Conservation (phyloP, 2,113 vertebrate species). For the Procavia capensis region DNA sequence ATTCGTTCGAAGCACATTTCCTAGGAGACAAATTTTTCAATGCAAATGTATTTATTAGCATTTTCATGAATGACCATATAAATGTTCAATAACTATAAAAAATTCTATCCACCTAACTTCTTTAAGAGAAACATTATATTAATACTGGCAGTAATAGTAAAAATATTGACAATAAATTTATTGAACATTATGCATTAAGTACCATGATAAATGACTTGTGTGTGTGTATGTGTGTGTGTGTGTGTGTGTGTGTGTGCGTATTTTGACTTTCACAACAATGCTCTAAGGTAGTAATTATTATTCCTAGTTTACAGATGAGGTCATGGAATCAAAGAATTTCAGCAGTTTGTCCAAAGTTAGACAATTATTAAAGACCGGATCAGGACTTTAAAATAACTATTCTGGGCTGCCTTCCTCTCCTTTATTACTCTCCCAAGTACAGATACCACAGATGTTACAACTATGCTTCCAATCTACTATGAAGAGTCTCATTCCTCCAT, state of each 20-base stretch:
- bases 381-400: conserved; percentile 23
- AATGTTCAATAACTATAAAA: background rate
- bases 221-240: background rate
- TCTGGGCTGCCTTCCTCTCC: background rate
- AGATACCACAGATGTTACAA: background rate
- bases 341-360: background rate
- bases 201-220: background rate
- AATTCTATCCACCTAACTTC: conserved; percentile 10
- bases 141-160: no score
- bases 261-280: background rate
- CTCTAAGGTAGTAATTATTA: background rate
- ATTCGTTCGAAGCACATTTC: background rate
- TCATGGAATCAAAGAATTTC: background rate
- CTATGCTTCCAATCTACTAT: background rate
- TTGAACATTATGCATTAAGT: background rate
- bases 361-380: background rate
- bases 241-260: background rate
- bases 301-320: background rate
- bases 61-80: background rate
- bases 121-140: background rate
- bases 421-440: background rate
- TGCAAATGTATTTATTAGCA: conserved; percentile 16
- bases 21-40: background rate
- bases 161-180: conserved; percentile 15
- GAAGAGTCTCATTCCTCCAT: background rate